Conservation (phyloP, 1,140 invertebrate species). For the Meteorus sp. region DNA sequence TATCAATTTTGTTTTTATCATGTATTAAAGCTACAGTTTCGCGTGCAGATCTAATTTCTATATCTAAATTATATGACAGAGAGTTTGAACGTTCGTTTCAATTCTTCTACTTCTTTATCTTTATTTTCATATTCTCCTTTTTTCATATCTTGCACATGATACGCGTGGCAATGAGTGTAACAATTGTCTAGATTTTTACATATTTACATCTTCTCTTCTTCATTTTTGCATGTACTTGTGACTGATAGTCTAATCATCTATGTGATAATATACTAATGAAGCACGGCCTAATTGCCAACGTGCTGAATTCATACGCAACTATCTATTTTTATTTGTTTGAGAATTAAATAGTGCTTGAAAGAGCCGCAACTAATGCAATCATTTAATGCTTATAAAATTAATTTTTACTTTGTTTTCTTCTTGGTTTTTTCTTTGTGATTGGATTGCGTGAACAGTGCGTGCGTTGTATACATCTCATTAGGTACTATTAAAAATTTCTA, state of each 20-base stretch:
- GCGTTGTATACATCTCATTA: neutral
- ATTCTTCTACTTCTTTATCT: neutral
- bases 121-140: too few species aligned
- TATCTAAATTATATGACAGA: neutral
- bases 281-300: slow-evolving; percentile 23
- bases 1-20: slow-evolving; percentile 11
- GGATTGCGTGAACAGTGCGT: slow-evolving; percentile 6
- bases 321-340: too few species aligned
- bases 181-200: slow-evolving; percentile 29
- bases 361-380: neutral
- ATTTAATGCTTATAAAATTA: neutral
- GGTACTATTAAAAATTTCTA: neutral
- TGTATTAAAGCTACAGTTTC: slow-evolving; percentile 1
- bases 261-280: slow-evolving; percentile 3
- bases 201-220: too few species aligned
- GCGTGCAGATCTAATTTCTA: slow-evolving; percentile 8
- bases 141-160: slow-evolving; percentile 17
- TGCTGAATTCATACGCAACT: slow-evolving; percentile 21
- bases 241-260: slow-evolving; percentile 1
- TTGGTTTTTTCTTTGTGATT: neutral
- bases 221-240: slow-evolving; percentile 6
- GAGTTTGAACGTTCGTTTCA: neutral
- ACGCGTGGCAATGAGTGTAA: slow-evolving; percentile 13
- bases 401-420: neutral
- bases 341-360: slow-evolving; percentile 5